Base-by-base conservation (phyloP, 2,888 invertebrate genomes). In the Leptopterna dolabrata region DNA sequence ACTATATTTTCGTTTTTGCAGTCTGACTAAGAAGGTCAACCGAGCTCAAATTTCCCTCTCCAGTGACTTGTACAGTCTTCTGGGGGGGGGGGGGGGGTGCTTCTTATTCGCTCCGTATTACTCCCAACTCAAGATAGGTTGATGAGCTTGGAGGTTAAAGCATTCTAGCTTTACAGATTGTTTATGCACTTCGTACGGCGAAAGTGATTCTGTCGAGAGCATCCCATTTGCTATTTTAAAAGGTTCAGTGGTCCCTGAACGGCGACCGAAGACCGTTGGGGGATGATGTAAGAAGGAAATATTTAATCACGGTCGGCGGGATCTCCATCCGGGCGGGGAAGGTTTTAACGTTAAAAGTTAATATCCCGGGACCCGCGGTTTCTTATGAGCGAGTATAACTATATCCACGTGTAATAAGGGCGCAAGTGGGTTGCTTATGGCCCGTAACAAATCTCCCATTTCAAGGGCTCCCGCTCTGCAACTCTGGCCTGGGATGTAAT, bases 331-430 rank as follows among this genome's bases (percentile, higher is more conserved):
- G 73, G 51, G 19, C 63, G 70, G 43, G 70, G 70, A 41, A 83
- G 83, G 86, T 86, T 55, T 76, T 76, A 51, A 86, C 86, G 76
- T 86, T 86, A 86, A 86, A 86, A 86, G 86, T 86, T 86, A 86
- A 86, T 86, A 86, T 30, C 86, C 83, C 70, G 70, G 86, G 47
- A 86, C 76, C 86, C 43, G 76, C 27, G 76, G 76, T 76, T 86
- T 43, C 76, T 86, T 86, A 86, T 76, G 86, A 76, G 55, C 76
- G 70, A n/a, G 76, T 43, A 86, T 86, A 86, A 86, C 86, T 86
- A 86, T 86, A 86, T 86, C 86, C 76, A 86, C 86, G 86, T 86
- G 86, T 86, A 86, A 86, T 86, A 86, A 86, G 86, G 76, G 86
- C 24, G 86, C 76, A 86, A 86, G 86, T 76, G 86, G 86, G 86